A percentile compares a stretch with the other conserved stretches of the same genome.
Conservation (phyloP, 2,888 invertebrate genomes). For the Microctonus hyperodae region DNA sequence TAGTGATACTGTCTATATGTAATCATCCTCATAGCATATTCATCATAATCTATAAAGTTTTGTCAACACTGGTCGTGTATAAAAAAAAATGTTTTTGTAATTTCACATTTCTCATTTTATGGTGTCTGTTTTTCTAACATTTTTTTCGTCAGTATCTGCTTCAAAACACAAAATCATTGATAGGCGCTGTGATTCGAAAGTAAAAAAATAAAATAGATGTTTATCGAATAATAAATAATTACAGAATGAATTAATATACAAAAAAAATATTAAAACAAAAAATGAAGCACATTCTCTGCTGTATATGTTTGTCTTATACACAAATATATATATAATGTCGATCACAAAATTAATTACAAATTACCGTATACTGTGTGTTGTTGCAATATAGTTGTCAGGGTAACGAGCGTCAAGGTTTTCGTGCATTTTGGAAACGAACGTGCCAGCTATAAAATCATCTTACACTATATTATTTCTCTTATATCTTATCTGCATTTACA, state of each 20-base stretch:
- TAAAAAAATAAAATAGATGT: slow-evolving; percentile 26
- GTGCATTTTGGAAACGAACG: slow-evolving; percentile 23
- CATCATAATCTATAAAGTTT: background rate
- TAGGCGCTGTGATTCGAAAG: slow-evolving; percentile 41
- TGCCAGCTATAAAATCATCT: slow-evolving; percentile 11
- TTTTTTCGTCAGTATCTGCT: slow-evolving; percentile 30
- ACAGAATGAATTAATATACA: slow-evolving; percentile 11
- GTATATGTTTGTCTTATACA: slow-evolving; percentile 31
- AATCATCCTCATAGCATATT: background rate
- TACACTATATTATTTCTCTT: background rate
- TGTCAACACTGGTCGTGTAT: slow-evolving; percentile 8
- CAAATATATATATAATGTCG: background rate
- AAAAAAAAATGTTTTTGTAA: background rate
- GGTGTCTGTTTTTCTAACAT: background rate
- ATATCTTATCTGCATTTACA: slow-evolving; percentile 11
- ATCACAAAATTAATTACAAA: slow-evolving; percentile 33
- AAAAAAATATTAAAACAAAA: slow-evolving; percentile 19
- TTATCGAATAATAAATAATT: no score
- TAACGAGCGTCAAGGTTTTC: slow-evolving; percentile 12
- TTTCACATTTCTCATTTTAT: background rate
- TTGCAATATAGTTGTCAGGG: slow-evolving; percentile 19
- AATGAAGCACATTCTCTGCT: slow-evolving; percentile 28
- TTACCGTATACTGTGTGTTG: slow-evolving; percentile 26
- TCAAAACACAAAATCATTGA: slow-evolving; percentile 43
- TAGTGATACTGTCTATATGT: background rate